These are phyloP conservation scores for Aythya baeri DNA, from an alignment of 2,113 vertebrate species.

Conservation along the genomic window DNA sequence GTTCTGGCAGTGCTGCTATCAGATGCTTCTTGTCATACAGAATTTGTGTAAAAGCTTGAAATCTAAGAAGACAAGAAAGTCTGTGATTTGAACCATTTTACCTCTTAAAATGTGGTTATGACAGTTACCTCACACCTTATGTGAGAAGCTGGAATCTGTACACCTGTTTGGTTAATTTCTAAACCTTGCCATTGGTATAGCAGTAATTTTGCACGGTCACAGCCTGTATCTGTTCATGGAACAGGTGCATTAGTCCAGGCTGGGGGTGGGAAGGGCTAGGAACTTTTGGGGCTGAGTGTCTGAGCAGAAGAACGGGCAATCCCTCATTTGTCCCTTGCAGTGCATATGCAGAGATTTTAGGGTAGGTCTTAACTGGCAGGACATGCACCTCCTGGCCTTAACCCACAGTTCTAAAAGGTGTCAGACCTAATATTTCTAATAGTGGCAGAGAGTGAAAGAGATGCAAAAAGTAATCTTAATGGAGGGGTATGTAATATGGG, in stretches of 20 bases:
- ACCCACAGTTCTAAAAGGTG: neutral
- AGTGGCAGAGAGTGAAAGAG: fast-evolving
- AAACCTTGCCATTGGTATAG: neutral
- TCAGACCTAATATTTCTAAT: neutral
- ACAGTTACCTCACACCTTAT: neutral
- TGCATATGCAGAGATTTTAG: neutral
- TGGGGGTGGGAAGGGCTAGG: neutral
- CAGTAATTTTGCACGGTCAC: neutral
- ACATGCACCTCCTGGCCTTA: neutral
- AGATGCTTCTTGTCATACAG: neutral
- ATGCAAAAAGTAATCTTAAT: neutral
- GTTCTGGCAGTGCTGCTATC: neutral
- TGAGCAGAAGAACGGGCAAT: neutral
- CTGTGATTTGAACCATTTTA: neutral
- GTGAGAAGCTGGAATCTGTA: neutral
- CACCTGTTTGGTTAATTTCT: neutral
- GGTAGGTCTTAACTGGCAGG: neutral
- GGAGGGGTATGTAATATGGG: neutral
- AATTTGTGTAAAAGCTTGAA: neutral
- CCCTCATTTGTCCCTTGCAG: neutral
- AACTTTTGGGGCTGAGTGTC: neutral
- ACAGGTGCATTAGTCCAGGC: neutral
- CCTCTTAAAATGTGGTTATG: neutral
- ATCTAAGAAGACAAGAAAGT: neutral
- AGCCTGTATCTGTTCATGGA: neutral